A percentile compares a stretch with the other conserved stretches of the same genome.
Conservation (phyloP, 2,113 vertebrate species). For the Taxidea taxus region DNA sequence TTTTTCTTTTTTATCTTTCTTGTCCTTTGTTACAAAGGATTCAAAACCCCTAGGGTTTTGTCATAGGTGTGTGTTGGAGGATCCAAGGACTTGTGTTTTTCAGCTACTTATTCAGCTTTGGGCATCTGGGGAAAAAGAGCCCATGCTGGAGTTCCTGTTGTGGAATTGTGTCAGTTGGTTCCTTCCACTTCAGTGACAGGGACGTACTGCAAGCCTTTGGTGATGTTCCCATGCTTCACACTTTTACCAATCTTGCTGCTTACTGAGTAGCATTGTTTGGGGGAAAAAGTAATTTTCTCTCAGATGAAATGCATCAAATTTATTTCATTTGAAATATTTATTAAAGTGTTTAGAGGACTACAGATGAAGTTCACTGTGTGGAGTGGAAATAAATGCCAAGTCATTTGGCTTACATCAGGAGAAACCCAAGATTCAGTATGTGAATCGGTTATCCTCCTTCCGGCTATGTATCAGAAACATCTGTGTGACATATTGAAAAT, state of each 20-base stretch:
- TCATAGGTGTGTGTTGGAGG: neutral
- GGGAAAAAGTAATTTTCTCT: neutral
- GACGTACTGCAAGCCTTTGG: neutral
- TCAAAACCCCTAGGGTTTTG: neutral
- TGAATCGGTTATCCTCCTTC: neutral
- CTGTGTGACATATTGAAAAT: neutral
- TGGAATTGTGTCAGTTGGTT: neutral
- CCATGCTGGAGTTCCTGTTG: neutral
- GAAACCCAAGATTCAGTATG: neutral
- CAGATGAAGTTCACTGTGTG: neutral
- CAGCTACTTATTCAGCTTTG: neutral
- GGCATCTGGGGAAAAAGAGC: neutral
- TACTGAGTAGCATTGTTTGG: neutral
- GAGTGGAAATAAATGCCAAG: neutral
- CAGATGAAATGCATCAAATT: neutral
- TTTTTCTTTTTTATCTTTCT: neutral
- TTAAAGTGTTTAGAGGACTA: neutral
- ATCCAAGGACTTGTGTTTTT: neutral
- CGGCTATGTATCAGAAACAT: neutral
- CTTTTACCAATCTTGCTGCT: neutral
- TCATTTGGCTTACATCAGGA: neutral
- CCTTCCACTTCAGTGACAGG: neutral
- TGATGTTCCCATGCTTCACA: neutral
- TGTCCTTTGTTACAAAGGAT: neutral
- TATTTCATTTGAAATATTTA: neutral